Base-by-base conservation (phyloP, 2,113 vertebrate species). In the Hippopotamus amphibius region DNA sequence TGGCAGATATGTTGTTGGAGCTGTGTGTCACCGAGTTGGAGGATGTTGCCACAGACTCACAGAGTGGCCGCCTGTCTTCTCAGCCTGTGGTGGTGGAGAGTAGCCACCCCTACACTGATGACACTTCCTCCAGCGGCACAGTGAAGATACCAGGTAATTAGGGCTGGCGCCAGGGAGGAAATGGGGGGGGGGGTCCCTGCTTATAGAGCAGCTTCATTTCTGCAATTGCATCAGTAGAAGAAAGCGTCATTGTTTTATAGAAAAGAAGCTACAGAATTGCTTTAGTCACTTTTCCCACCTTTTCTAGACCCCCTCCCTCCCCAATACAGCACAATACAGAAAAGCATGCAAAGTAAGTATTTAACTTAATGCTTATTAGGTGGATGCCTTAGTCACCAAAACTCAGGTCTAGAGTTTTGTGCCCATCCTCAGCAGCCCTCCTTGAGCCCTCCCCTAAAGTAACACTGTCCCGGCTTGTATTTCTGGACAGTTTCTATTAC, bases 81-180 rank as follows among this genome's bases (percentile, higher is more conserved):
- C 99, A 99, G 93, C 99, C 99, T 0, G 99, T 99, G 50, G 99
- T 99, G 50, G 99, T 99, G 77, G 99, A 99, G 98, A 99, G 99
- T 97, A 99, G 99, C 97, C 99, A 99, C 84, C 99, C 99, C 0
- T 99, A 99, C 92, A 99, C 99, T 0, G 99, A 99, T 14, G 99
- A 99, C 98, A 99, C 99, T 0, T 99, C 99, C 21, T 99, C 99
- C 71, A 99, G 99, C 71, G 99, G 99, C 72, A 99, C 99, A 0
- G 99, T 99, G 68, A 99, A 99, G 98, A 99, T 99, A 97, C 99
- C 99, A 99, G 99, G 99, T 99, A 98, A 4, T 8, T 16, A 68
- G n/a, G 76, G 55, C 5, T 17, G 37, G 22, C 6, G 16, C 12
- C 0, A 41, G 21, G 59, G n/a, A 16, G 41, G 57, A 8, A 24